Base-by-base conservation (phyloP, 1,140 invertebrate genomes). In the Zaprionus tsacasi region DNA sequence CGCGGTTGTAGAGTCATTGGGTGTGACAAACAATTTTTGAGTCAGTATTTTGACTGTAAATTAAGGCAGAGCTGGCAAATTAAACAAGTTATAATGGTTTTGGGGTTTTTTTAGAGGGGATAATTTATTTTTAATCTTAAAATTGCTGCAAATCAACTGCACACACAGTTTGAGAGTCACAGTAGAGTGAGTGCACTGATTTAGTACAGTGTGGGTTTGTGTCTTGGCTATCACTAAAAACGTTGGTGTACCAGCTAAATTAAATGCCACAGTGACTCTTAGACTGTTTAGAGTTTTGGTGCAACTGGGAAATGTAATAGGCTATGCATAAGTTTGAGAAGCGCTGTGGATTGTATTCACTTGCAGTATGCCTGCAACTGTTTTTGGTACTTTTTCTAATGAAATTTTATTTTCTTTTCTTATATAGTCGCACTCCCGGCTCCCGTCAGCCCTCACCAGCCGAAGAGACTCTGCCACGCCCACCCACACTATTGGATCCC, bases 361-460 rank as follows among this genome's bases (percentile, higher is more conserved):
- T n/a, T 30, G 2, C 70, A 55, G 25, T 50, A n/a, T 0, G 2
- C 43, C 0, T 21, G 0, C 64, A 82, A 79, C 64, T 73, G 25
- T 45, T 56, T 3, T n/a, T 15, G 43, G 63, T 17, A 21, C 4
- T 59, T 12, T 59, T n/a, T 35, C 7, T 35, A 6, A 35, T 35
- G 0, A 0, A 8, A 8, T 48, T 38, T 58, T 59, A 35, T 25
- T 27, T 10, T 36, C 65, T 67, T 65, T 52, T 48, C 40, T 11
- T 2, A 94, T 94, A 11, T 93, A 97, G 96, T 91, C 96, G 97
- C 66, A 97, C 96, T 70, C 96, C 96, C 6, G 96, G 97, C n/a
- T 98, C 97, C 79, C 95, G 97, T 82, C 97, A 98, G 91, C 97
- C 97, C 21, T 98, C 97, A 8, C 97, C 97, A 4, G 96, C 96